phyloP scores from a whole-genome alignment of 2,888 invertebrate species.

The Drosophila parthenogenetica region DNA sequence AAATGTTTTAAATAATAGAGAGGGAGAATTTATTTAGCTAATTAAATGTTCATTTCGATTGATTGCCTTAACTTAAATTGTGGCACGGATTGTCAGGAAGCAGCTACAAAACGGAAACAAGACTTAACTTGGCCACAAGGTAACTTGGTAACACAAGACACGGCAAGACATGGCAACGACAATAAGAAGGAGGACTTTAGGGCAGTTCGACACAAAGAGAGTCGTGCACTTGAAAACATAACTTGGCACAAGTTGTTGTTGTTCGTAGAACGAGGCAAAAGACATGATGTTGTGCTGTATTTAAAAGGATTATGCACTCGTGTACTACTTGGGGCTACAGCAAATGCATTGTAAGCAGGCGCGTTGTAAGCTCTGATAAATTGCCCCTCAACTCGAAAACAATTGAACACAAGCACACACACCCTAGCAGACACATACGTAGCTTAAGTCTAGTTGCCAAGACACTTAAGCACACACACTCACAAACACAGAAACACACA shows the following conservation, averaged over 20 bases:
- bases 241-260: slow-evolving; percentile 30
- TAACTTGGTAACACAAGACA: slow-evolving; percentile 2
- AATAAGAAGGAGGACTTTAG: slow-evolving; percentile 11
- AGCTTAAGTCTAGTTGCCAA: slow-evolving; percentile 17
- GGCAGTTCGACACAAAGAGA: slow-evolving; percentile 6
- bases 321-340: slow-evolving; percentile 52
- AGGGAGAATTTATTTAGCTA: slow-evolving; percentile 42
- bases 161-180: slow-evolving; percentile 8
- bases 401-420: slow-evolving; percentile 58
- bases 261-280: slow-evolving; percentile 31
- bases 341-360: slow-evolving; percentile 73
- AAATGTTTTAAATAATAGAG: slow-evolving; percentile 53
- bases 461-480: slow-evolving; percentile 8
- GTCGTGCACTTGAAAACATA: slow-evolving; percentile 21
- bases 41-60: slow-evolving; percentile 54
- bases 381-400: slow-evolving; percentile 77
- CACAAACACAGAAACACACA: background rate
- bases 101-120: background rate
- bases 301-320: slow-evolving; percentile 78
- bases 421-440: background rate
- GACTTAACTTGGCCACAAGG: background rate
- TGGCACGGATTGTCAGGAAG: slow-evolving; percentile 12
- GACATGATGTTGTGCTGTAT: slow-evolving; percentile 66
- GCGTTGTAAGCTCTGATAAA: slow-evolving; percentile 74
- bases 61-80: slow-evolving; percentile 30